A percentile compares a stretch with the other conserved stretches of the same genome.
Conservation (phyloP, 1,140 invertebrate species). For the Ectropis grisescens region DNA sequence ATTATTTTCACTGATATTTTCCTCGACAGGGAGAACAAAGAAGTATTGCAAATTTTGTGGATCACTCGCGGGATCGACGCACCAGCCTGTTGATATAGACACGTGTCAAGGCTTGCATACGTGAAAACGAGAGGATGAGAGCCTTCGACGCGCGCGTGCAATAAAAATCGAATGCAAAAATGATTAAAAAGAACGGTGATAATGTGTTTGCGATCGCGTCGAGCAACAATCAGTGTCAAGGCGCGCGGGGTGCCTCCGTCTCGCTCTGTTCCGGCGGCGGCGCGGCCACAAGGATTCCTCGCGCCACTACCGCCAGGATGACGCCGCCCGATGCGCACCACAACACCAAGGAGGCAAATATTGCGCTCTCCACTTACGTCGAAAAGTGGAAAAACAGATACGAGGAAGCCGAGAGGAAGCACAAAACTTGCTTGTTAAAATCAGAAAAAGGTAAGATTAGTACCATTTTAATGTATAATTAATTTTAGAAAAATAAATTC, state of each 20-base stretch:
- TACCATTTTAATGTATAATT: slow-evolving; percentile 4
- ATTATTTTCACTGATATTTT: slow-evolving; percentile 43
- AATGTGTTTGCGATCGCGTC: slow-evolving; percentile 67
- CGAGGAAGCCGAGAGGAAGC: slow-evolving; percentile 76
- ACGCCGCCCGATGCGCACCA: slow-evolving; percentile 56
- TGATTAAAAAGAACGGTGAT: slow-evolving; percentile 68
- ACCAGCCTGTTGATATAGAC: slow-evolving; percentile 53
- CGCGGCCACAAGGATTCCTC: slow-evolving; percentile 51
- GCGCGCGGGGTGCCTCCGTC: slow-evolving; percentile 59
- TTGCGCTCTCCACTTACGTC: slow-evolving; percentile 52
- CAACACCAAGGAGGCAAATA: slow-evolving; percentile 54
- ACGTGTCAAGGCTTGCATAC: slow-evolving; percentile 42
- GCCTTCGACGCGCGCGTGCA: slow-evolving; percentile 42
- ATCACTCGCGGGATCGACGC: slow-evolving; percentile 13
- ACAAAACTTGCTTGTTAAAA: slow-evolving; percentile 75
- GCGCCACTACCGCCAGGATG: slow-evolving; percentile 54
- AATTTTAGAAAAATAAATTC: background rate
- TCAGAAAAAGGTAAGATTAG: slow-evolving; percentile 76
- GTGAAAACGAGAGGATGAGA: slow-evolving; percentile 51
- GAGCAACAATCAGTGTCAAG: slow-evolving; percentile 64
- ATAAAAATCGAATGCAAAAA: slow-evolving; percentile 63
- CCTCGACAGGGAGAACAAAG: slow-evolving; percentile 60
- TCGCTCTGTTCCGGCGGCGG: slow-evolving; percentile 47
- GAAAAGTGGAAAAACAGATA: slow-evolving; percentile 77
- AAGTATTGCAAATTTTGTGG: slow-evolving; percentile 32